Percentiles rank a stretch among this genome's conserved stretches.
Evolutionary conservation across 2,797 vertebrate species (phyloP).

Genomic region (Amazona finschi): DNA sequence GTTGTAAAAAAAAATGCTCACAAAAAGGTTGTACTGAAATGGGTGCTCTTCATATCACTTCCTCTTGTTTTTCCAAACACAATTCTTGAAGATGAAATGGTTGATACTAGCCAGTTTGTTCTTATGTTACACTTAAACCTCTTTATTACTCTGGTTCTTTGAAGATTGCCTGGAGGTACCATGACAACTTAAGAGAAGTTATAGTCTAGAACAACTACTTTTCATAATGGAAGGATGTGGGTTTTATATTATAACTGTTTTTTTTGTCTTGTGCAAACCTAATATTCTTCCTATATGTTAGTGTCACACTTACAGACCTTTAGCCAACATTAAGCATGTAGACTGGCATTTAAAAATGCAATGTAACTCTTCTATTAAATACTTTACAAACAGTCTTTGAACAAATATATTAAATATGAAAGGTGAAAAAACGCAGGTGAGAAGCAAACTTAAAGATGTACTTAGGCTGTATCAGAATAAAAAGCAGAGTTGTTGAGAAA

Average conservation of each 20-base stretch:
- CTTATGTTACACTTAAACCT: not conserved
- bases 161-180: not conserved
- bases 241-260: not conserved
- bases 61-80: not conserved
- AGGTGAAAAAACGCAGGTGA: not conserved
- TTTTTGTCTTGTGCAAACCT: not conserved
- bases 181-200: not conserved
- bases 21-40: not conserved
- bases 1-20: not conserved
- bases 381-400: not conserved
- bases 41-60: not conserved
- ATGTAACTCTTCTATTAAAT: not conserved
- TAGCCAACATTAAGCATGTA: not conserved
- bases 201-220: not conserved
- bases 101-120: not conserved
- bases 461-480: not conserved
- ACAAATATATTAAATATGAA: not conserved
- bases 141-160: not conserved
- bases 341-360: not conserved
- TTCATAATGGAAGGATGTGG: not conserved
- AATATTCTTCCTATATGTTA: not conserved
- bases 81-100: not conserved
- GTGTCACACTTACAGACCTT: not conserved
- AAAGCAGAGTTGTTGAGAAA: not conserved
- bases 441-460: not conserved